Base-by-base conservation (phyloP, 2,113 vertebrate species). In the Lates calcarifer region DNA sequence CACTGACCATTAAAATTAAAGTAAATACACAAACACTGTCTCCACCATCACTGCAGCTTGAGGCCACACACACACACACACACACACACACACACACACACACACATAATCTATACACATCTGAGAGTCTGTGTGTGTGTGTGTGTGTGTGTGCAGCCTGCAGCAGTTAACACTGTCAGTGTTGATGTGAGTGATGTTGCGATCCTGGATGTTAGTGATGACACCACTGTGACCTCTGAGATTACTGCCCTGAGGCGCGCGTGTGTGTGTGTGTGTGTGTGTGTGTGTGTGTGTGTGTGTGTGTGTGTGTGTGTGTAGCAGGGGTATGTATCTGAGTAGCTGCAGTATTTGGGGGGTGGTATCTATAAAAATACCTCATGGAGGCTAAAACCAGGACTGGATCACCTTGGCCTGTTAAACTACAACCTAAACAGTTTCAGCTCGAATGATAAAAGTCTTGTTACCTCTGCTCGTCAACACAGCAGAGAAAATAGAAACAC, bases 201-300 rank as follows among this genome's bases (percentile, higher is more conserved):
- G 35, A 63, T 24, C 61, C 22, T 63, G 61, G n/a, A 63, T 63
- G 61, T 64, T 43, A 64, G 37, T 43, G 39, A 64, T 43, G 62
- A 64, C 62, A 43, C 15, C 62, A 43, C n/a, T 9, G n/a, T 26
- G 62, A 64, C 62, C 37, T 64, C 24, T 64, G 62, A 64, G 62
- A 28, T 43, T 28, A 43, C 62, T 9, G 4, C 39, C 62, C 39
- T 4, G 9, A 10, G 7, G 45, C 15, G 41, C 15, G 41, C 15
- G 37, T 37, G 37, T 37, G 37, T 37, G 41, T 49, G 45, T 49
- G 45, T 49, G 45, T 49, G 18, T 49, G 45, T 49, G 45, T 49
- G 45, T 49, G 45, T 49, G 45, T 49, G 45, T 20, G 45, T 49
- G 45, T 49, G 45, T 18, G 45, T 20, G 45, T 4, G 13, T 43